Base-by-base conservation (phyloP, 2,797 vertebrate genomes). In the Darevskia mixta region DNA sequence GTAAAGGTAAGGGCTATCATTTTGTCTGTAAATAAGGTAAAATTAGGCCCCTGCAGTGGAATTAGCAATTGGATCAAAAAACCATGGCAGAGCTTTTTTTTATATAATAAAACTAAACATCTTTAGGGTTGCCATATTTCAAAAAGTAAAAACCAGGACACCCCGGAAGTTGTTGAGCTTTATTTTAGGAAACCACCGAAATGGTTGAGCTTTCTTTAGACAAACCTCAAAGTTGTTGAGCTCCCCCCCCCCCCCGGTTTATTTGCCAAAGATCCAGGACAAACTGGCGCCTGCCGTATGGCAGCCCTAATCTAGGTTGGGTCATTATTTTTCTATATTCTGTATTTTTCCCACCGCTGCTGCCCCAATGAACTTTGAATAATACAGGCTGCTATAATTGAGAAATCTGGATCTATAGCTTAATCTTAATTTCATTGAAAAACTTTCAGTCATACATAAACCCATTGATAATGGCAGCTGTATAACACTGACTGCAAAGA, bases 1-100 rank as follows among this genome's bases (percentile, higher is more conserved):
- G 99, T 99, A 83, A 99, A 99, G 98, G 99, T 99, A 97, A 95
- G 93, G 82, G 8, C 2, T 27, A 4, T 23, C 9, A 58, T 87
- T 0, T 55, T 83, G 77, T 79, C 78, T 79, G 67, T 18, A 18
- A 0, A 20, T 81, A 81, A 49, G 38, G 41, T 0, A 8, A 41
- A 41, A 0, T 18, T 77, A 76, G 69, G 25, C 55, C 27, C 67
- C 71, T 1, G 0, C 0, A 83, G 85, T 87, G 79, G 49, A 87
- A 61, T 55, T 25, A 89, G 43, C 15, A 49, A 35, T 20, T 66
- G 67, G n/a, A 0, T 0, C 2, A 35, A 78, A 86, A 15, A 87
- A 89, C 58, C 55, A 32, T 67, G 66, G 27, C 73, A 1, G 82
- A 91, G 79, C 66, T 0, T 0, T 41, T 58, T 27, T 82, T 13